These are phyloP conservation scores for Manis crassicaudata DNA, from an alignment of 2,797 vertebrate species.

Conservation along the genomic window DNA sequence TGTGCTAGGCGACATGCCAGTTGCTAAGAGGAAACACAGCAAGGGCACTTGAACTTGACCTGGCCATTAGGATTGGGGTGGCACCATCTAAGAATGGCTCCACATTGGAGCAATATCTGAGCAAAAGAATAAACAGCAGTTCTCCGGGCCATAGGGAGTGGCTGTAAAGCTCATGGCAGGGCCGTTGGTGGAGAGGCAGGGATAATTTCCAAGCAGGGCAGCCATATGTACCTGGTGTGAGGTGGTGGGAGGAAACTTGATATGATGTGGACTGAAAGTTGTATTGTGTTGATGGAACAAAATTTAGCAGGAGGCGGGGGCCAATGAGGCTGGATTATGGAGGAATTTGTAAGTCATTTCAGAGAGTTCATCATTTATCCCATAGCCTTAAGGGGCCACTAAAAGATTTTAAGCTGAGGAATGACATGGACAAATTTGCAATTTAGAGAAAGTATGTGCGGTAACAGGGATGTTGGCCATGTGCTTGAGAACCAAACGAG, in stretches of 20 bases:
- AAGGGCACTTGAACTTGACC: neutral
- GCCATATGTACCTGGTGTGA: neutral
- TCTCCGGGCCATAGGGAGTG: neutral
- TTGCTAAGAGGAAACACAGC: neutral
- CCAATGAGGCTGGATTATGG: neutral
- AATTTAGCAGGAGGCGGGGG: neutral
- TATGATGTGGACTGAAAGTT: neutral
- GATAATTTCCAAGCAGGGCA: neutral
- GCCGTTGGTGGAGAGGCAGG: neutral
- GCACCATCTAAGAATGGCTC: neutral
- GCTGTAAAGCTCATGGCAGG: neutral
- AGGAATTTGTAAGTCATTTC: neutral
- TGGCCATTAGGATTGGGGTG: neutral
- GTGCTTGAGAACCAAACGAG: neutral
- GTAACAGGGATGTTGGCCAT: neutral
- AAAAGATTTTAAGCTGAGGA: neutral
- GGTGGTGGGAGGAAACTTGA: neutral
- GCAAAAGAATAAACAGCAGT: neutral
- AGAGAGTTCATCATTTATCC: neutral
- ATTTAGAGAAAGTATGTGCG: neutral
- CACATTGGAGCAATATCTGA: neutral
- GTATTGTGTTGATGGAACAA: neutral
- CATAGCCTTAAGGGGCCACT: neutral
- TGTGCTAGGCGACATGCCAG: neutral
- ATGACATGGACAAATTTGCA: neutral